Base-by-base conservation (phyloP, 2,113 vertebrate genomes). In the Cephalopholis sonnerati region DNA sequence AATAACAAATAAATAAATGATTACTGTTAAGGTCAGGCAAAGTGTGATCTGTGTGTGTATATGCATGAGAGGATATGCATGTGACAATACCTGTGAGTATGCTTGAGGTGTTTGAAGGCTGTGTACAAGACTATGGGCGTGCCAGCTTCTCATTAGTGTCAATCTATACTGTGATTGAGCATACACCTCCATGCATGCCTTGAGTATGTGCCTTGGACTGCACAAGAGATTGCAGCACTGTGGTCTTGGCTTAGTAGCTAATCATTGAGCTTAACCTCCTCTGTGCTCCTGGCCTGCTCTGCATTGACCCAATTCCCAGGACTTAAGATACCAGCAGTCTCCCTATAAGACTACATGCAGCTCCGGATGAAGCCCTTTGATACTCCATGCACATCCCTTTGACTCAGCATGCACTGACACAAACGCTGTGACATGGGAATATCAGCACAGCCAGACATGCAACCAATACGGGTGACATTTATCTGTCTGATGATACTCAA, bases 231-330 rank as follows among this genome's bases (percentile, higher is more conserved):
- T 88, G 89, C 72, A 84, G 81, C 85, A n/a, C 89, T 90, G 87
- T 91, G 89, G 93, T 92, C 90, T 86, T 73, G 87, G 92, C 93
- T 95, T 93, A 94, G 91, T 58, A 78, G 90, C 92, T 94, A 93
- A 95, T 95, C 92, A 91, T 89, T 66, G 87, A 86, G 92, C 92
- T 95, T 95, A 94, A 93, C 92, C 92, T 95, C 81, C 76, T 85
- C 91, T 88, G 76, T 89, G 74, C 89, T 89, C 70, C 89, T 73
- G 88, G 74, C 89, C 90, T 65, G 77, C 83, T 85, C 86, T 78
- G 75, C 91, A 90, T 88, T 94, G 94, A 95, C 95, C 95, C 92
- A 95, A 92, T 95, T 95, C 91, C 91, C 89, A 85, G 85, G 91
- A 95, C 90, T 94, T 93, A 85, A 90, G 73, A 85, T 80, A 82